Base-by-base conservation (phyloP, 2,797 vertebrate species). In the Rhinophrynus dorsalis region DNA sequence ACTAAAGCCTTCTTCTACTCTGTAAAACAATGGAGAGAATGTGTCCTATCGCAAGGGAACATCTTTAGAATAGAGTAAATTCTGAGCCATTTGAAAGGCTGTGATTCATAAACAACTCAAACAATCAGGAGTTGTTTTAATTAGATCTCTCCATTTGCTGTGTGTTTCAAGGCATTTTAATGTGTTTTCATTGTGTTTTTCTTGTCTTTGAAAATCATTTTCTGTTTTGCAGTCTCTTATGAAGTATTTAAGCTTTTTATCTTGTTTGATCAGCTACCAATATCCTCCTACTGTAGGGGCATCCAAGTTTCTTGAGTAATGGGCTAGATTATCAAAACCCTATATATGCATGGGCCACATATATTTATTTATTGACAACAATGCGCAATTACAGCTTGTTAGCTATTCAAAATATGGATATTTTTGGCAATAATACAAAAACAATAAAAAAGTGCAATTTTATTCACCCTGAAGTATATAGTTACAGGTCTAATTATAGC, bases 31-130 rank as follows among this genome's bases (percentile, higher is more conserved):
- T 85, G 73, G 77, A 47, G 63, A 80, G 76, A 7, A 68, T 30
- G 66, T 82, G 82, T 85, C 84, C 71, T 90, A 85, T 90, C 90
- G 83, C 75, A 18, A 54, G 79, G 81, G 86, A 81, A 89, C 87
- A 90, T 88, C 88, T 88, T 88, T 88, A 76, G 78, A 81, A 83
- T 83, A 71, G 78, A 76, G 68, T 77, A 80, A 63, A 67, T 87
- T 85, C 76, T 23, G 74, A 63, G 63, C 56, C 38, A 68, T 68
- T 71, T 40, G 11, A 70, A 85, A 86, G 83, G 81, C 81, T 51
- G 66, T 66, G 76, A 78, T 86, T 87, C 77, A 71, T 78, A 86
- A 86, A 85, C 79, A 81, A 80, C 48, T 58, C 52, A 78, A 81
- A 85, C 84, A 79, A 67, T 77, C 23, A 63, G 74, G 54, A 30